Conservation (phyloP, 2,113 vertebrate species). For the Vombatus ursinus region DNA sequence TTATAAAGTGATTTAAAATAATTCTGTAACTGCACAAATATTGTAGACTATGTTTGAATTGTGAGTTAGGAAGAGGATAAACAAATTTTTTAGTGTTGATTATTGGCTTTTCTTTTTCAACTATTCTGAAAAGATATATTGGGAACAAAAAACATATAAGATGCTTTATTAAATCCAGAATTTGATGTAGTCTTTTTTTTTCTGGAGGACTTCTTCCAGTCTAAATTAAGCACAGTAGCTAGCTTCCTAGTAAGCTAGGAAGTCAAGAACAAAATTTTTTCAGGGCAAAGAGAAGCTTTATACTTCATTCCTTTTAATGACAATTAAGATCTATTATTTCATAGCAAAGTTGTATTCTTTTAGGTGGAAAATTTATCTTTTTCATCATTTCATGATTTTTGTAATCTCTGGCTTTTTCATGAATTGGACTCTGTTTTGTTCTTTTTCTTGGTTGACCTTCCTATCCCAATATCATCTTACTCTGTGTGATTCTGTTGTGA, state of each 20-base stretch:
- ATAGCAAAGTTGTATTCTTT: not conserved
- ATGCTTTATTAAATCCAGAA: not conserved
- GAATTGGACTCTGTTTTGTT: not conserved
- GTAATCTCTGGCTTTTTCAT: not conserved
- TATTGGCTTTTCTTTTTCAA: not conserved
- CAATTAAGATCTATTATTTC: not conserved
- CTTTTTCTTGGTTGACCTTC: not conserved
- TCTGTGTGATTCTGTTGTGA: not conserved
- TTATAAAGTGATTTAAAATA: not conserved
- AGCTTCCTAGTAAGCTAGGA: not conserved
- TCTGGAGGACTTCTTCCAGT: not conserved
- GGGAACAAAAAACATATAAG: not conserved
- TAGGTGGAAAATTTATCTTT: not conserved
- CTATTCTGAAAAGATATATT: not conserved
- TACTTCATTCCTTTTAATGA: not conserved
- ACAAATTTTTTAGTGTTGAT: not conserved
- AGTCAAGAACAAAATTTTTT: not conserved
- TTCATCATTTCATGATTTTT: not conserved
- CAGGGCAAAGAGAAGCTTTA: not conserved
- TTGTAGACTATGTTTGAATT: not conserved
- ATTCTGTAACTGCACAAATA: not conserved
- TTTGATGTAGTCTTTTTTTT: not conserved
- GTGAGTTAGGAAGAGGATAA: not conserved
- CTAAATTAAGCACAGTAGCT: not conserved
- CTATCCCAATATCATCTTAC: not conserved